Conservation (phyloP, 1,140 invertebrate species). For the Gryon sp. region DNA sequence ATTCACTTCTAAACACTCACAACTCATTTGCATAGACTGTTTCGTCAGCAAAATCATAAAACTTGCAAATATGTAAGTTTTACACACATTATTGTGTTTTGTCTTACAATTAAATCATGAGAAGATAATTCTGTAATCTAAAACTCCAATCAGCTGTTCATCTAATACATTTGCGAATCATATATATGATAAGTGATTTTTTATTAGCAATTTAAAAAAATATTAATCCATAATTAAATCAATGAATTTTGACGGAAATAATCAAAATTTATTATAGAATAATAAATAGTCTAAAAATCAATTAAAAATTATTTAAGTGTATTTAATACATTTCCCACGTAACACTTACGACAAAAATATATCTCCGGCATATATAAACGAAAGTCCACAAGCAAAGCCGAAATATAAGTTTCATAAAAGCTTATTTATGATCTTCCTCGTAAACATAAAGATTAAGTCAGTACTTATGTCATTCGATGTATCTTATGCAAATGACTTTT, state of each 20-base stretch:
- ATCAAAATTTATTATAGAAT: no score
- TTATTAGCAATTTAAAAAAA: no score
- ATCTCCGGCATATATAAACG: neutral
- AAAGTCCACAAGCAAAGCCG: neutral
- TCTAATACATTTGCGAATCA: neutral
- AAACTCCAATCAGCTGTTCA: slow-evolving; percentile 1
- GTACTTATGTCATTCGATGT: slow-evolving; percentile 11
- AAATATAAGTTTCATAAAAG: slow-evolving; percentile 28
- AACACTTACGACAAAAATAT: slow-evolving; percentile 11
- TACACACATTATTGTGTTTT: slow-evolving; percentile 35
- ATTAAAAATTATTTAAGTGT: no score
- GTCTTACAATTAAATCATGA: slow-evolving; percentile 31
- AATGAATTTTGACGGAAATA: no score
- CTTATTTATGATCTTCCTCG: slow-evolving; percentile 23
- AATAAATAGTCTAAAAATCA: no score
- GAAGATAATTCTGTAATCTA: slow-evolving; percentile 27
- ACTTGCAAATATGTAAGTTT: slow-evolving; percentile 24
- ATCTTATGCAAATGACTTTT: slow-evolving; percentile 20
- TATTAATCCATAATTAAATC: no score
- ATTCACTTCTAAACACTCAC: slow-evolving; percentile 36
- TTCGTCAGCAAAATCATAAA: slow-evolving; percentile 26
- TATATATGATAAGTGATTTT: no score
- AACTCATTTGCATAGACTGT: slow-evolving; percentile 49
- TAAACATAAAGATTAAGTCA: slow-evolving; percentile 31
- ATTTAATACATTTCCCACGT: slow-evolving; percentile 36